phyloP scores from a whole-genome alignment of 53 echinoderm and acorn worm genomes.

The Holothuria scabra region DNA sequence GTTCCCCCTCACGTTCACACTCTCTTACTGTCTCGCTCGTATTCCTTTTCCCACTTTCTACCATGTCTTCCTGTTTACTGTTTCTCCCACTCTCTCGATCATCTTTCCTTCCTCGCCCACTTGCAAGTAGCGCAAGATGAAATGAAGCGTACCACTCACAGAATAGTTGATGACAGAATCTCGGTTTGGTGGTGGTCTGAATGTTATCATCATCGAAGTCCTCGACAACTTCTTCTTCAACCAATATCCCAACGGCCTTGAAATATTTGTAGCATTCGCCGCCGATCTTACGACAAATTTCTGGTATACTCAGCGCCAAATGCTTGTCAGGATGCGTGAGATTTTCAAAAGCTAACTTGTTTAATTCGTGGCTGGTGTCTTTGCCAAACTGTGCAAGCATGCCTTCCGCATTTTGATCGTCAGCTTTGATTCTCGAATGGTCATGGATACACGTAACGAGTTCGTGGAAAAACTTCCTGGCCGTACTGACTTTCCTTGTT shows the following conservation, averaged over 20 bases:
- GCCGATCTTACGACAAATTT: conserved; percentile 15
- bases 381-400: conserved; percentile 10
- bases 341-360: conserved; percentile 16
- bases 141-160: conserved; percentile 32
- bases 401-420: not conserved
- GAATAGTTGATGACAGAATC: conserved; percentile 13
- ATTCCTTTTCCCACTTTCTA: conserved; percentile 8
- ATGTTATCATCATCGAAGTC: conserved; percentile 28
- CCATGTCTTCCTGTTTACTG: conserved; percentile 12
- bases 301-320: not conserved
- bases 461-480: not conserved
- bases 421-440: conserved; percentile 11
- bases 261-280: conserved; percentile 15
- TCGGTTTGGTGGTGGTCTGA: conserved; percentile 16
- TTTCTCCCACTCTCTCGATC: conserved; percentile 25
- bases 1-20: conserved; percentile 22
- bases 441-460: conserved; percentile 3
- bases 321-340: not conserved
- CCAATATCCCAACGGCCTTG: conserved; percentile 1
- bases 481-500: not conserved
- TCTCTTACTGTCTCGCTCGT: conserved; percentile 19
- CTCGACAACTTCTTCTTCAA: conserved; percentile 19
- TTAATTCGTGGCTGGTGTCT: conserved; percentile 4
- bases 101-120: not conserved
- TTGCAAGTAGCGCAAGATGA: conserved; percentile 5